phyloP scores from a whole-genome alignment of 2,888 invertebrate species.

The Cheilosia pagana region DNA sequence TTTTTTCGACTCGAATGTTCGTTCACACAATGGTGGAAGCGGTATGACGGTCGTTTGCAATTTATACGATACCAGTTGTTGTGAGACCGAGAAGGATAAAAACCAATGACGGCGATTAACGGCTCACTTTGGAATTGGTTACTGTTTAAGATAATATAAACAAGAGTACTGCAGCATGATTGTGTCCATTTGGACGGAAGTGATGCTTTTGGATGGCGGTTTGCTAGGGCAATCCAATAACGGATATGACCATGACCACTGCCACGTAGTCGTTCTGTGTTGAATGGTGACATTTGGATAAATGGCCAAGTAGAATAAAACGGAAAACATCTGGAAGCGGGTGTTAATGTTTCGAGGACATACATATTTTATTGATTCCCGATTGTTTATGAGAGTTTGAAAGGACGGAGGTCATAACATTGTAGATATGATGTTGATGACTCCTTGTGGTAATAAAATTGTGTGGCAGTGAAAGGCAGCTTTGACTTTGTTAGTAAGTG shows the following conservation, averaged over 20 bases:
- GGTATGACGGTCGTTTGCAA: background rate
- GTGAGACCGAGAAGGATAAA: slow-evolving; percentile 41
- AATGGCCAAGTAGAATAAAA: slow-evolving; percentile 10
- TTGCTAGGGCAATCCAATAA: background rate
- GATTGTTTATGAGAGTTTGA: background rate
- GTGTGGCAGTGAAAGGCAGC: too few relatives aligned
- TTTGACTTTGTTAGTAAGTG: too few relatives aligned
- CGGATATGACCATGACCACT: slow-evolving; percentile 16
- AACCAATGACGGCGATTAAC: slow-evolving; percentile 54
- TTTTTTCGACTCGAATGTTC: background rate
- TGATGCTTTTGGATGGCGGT: slow-evolving; percentile 11
- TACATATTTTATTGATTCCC: slow-evolving; percentile 1
- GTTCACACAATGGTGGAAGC: background rate
- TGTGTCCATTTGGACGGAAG: slow-evolving; percentile 13
- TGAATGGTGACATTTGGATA: slow-evolving; percentile 49
- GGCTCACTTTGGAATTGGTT: slow-evolving; percentile 57
- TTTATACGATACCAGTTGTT: too few relatives aligned
- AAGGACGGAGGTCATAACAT: background rate
- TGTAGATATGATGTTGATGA: too few relatives aligned
- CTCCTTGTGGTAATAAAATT: too few relatives aligned
- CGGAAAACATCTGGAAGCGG: slow-evolving; percentile 2
- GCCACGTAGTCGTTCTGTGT: slow-evolving; percentile 32
- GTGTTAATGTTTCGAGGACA: slow-evolving; percentile 15
- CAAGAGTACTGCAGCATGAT: slow-evolving; percentile 15
- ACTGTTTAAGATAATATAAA: slow-evolving; percentile 59